Conservation (phyloP, 1,140 invertebrate species). For the Ridgeia piscesae region DNA sequence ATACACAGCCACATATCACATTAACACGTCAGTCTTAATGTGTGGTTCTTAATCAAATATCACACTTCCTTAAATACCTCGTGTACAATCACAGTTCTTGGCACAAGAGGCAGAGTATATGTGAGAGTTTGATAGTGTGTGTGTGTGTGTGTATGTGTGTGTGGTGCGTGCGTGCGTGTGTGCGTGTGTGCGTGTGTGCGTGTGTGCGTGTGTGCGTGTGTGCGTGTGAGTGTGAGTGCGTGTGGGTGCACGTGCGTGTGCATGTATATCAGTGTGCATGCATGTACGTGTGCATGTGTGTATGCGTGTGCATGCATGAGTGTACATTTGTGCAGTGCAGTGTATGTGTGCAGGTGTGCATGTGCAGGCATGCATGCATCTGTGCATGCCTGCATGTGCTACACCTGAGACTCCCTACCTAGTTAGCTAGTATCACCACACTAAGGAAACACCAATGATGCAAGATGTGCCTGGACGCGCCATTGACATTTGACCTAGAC, state of each 20-base stretch:
- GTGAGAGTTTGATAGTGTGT: not conserved
- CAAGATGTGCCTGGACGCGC: not conserved
- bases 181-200: too few species aligned
- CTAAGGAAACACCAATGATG: not conserved
- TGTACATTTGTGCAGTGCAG: too few species aligned
- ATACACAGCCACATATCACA: not conserved
- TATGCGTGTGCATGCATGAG: too few species aligned
- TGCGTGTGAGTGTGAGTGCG: too few species aligned
- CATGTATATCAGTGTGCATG: too few species aligned
- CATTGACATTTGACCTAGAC: not conserved
- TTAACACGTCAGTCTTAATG: not conserved
- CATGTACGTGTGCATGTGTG: too few species aligned
- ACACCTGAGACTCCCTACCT: not conserved
- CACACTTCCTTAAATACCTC: not conserved
- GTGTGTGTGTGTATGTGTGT: too few species aligned
- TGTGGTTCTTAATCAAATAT: not conserved
- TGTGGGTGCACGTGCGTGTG: too few species aligned
- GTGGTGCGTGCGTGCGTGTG: too few species aligned
- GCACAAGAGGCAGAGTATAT: not conserved
- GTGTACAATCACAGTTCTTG: not conserved
- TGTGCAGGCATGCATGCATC: too few species aligned
- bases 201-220: too few species aligned
- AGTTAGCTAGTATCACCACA: not conserved
- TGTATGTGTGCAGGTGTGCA: too few species aligned
- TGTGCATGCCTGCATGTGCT: not conserved